Base-by-base conservation (phyloP, 2,888 invertebrate genomes). In the Philereme vetulata region DNA sequence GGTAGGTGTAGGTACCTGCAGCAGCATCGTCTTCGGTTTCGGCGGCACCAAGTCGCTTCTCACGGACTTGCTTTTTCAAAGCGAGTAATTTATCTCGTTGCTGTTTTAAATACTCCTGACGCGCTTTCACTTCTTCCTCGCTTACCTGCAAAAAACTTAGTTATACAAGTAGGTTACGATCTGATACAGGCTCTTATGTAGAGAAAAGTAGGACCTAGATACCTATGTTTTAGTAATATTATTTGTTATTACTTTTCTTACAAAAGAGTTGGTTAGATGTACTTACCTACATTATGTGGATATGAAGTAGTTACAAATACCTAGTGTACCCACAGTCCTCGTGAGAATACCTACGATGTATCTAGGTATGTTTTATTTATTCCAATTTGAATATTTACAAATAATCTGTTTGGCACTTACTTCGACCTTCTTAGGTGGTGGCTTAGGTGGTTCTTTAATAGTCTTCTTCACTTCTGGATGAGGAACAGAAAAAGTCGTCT, bases 51-150 rank as follows among this genome's bases (percentile, higher is more conserved):
- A 98, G 90, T 79, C 96, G 95, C 71, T 96, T 95, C 77, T 96
- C 96, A 21, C 98, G 93, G 32, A 96, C 97, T 80, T 96, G 95
- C 78, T 96, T 97, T 86, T 98, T 99, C 78, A 98, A 90, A 21
- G 96, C 96, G 46, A 98, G 93, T 54, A 99, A 93, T 80, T 98
- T 97, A 84, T 98, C 98, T 33, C 98, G 93, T 81, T 98, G 98
- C 62, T 96, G 95, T 55, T 96, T 95, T 58, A 99, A 90, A 83
- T 98, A 98, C 68, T 96, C 95, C 76, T 97, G 97, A 0, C 98
- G 94, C 58, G 94, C 94, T 64, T 94, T 94, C 49, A 98, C 88
- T 70, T 98, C 97, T 59, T 90, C 90, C 48, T 91, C 90, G 43
- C 81, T 90, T 6, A 92, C 90, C 91, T 91, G 44, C 44, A 11